Conservation (phyloP, 2,888 invertebrate species). For the Dynastes maya region DNA sequence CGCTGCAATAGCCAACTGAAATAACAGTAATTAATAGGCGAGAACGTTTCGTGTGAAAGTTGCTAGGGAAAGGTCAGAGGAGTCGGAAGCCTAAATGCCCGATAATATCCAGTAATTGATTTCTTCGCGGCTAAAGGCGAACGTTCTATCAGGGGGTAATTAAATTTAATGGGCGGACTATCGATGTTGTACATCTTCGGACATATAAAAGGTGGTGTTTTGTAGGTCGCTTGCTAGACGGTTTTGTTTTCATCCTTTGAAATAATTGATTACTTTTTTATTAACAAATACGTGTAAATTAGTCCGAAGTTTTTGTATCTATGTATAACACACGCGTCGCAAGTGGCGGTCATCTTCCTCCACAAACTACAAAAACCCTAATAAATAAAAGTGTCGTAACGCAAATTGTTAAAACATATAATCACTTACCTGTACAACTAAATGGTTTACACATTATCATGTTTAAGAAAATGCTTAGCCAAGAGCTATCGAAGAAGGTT, state of each 20-base stretch:
- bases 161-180: slow-evolving; percentile 35
- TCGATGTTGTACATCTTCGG: slow-evolving; percentile 11
- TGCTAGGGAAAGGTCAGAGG: slow-evolving; percentile 26
- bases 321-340: no score
- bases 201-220: not conserved
- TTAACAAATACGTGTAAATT: not conserved
- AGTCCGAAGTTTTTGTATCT: no score
- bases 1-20: slow-evolving; percentile 7
- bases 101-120: slow-evolving; percentile 41
- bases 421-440: no score
- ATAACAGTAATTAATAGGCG: slow-evolving; percentile 31
- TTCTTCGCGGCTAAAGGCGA: slow-evolving; percentile 20
- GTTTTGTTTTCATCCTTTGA: not conserved
- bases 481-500: no score
- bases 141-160: slow-evolving; percentile 27
- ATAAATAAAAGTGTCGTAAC: no score
- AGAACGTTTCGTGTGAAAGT: slow-evolving; percentile 34
- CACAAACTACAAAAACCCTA: no score
- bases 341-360: no score
- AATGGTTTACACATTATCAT: no score
- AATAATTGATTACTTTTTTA: not conserved
- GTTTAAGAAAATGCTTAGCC: no score
- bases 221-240: not conserved
- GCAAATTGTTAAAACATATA: no score
- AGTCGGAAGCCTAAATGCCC: slow-evolving; percentile 38